Evolutionary conservation across 1,140 invertebrate species (phyloP).

Genomic region (Cydia splendana): DNA sequence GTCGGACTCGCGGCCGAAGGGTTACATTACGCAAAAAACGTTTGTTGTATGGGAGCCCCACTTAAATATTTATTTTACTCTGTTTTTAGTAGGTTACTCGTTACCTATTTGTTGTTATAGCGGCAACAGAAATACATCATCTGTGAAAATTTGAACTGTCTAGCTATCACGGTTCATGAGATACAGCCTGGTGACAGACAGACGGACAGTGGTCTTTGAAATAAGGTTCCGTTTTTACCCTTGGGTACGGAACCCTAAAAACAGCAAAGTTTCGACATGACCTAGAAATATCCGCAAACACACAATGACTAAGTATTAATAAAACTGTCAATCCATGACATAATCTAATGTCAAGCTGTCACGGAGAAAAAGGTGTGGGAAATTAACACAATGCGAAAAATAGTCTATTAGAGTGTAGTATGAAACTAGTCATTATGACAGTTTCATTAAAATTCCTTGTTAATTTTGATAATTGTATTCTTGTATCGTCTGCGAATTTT

Average conservation of each 20-base stretch:
- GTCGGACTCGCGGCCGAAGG: too few species aligned
- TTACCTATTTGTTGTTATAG: too few species aligned
- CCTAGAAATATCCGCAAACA: constrained; percentile 2
- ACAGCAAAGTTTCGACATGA: neutral
- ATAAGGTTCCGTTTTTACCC: too few species aligned
- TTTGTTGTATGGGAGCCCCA: too few species aligned
- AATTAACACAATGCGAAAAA: neutral
- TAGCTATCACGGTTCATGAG: too few species aligned
- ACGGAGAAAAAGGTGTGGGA: constrained; percentile 18
- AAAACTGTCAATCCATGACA: constrained; percentile 22
- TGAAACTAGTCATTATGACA: constrained; percentile 12
- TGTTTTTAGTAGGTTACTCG: too few species aligned
- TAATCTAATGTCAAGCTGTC: constrained; percentile 28
- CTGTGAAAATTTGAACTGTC: too few species aligned
- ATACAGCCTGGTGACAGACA: too few species aligned
- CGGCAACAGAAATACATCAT: too few species aligned
- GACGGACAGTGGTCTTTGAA: too few species aligned
- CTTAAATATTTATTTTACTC: too few species aligned
- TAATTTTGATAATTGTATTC: constrained; percentile 21
- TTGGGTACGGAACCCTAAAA: neutral
- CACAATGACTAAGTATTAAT: constrained; percentile 22
- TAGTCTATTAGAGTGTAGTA: neutral
- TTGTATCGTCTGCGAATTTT: neutral
- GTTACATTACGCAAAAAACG: too few species aligned
- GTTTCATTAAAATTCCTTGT: constrained; percentile 17